Percentiles rank a stretch among this genome's conserved stretches.
These are phyloP conservation scores for Drosophila repleta DNA, from an alignment of 1,140 invertebrate genomes.

Conservation along the genomic window DNA sequence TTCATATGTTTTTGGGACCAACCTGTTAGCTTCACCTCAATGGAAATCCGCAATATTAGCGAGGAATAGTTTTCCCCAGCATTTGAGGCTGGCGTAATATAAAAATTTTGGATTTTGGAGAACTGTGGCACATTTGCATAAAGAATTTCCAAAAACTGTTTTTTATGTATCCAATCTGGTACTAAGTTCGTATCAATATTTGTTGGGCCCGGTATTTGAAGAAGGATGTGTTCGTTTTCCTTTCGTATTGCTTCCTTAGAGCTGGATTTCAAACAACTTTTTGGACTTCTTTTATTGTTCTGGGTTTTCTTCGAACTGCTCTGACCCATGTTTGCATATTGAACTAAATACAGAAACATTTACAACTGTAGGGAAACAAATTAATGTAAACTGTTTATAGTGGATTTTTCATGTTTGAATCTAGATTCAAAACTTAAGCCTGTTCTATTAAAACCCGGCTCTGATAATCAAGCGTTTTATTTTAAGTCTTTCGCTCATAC, in stretches of 20 bases:
- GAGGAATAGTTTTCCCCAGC: slow-evolving; percentile 75
- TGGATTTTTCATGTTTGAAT: too few relatives aligned
- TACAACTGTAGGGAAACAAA: not conserved
- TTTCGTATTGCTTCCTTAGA: not conserved
- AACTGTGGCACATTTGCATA: slow-evolving; percentile 66
- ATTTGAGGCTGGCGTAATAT: slow-evolving; percentile 46
- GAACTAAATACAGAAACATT: not conserved
- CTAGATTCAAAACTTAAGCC: too few relatives aligned
- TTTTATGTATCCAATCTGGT: slow-evolving; percentile 84
- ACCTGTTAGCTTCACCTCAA: slow-evolving; percentile 69
- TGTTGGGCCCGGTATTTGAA: too few relatives aligned
- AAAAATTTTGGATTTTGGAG: slow-evolving; percentile 66
- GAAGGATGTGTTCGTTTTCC: not conserved
- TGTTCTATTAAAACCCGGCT: too few relatives aligned
- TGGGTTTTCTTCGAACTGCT: not conserved
- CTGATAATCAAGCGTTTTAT: too few relatives aligned
- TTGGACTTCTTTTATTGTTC: not conserved
- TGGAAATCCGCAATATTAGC: slow-evolving; percentile 63
- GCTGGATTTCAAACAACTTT: too few relatives aligned
- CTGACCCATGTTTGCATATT: slow-evolving; percentile 4
- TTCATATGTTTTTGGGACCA: not conserved
- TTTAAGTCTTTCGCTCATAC: too few relatives aligned
- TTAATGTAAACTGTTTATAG: too few relatives aligned
- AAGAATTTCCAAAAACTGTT: slow-evolving; percentile 83
- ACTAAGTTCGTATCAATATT: slow-evolving; percentile 1